Evolutionary conservation across 2,113 vertebrate genomes (phyloP).

Genomic region (Xiphophorus couchianus): DNA sequence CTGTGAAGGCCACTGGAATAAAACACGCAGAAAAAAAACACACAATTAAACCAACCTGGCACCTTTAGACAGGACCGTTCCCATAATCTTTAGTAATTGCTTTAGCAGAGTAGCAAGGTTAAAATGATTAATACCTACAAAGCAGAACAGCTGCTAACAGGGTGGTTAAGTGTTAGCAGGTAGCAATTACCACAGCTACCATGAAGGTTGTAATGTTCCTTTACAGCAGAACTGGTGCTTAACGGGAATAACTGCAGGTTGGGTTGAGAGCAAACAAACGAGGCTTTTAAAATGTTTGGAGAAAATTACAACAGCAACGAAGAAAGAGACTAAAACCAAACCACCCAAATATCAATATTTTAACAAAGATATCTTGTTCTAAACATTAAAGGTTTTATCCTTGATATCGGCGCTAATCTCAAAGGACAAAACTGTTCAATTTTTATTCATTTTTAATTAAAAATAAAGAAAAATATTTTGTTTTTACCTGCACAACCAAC

Average conservation of each 20-base stretch:
- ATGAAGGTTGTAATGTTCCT: neutral
- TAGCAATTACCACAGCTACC: neutral
- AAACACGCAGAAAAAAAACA: no score
- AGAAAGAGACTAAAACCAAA: no score
- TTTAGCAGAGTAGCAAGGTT: neutral
- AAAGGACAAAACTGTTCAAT: no score
- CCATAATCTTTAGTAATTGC: neutral
- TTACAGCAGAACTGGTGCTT: neutral
- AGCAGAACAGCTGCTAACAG: neutral
- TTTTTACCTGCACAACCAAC: no score
- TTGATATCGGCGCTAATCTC: no score
- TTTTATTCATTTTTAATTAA: no score
- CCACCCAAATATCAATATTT: no score
- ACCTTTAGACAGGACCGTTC: neutral
- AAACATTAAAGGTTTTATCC: no score
- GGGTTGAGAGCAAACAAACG: neutral
- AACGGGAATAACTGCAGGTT: neutral
- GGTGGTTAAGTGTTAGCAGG: neutral
- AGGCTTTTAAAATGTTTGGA: neutral
- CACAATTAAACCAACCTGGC: no score
- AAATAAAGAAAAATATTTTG: no score
- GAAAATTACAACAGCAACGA: neutral
- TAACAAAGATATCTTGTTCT: no score
- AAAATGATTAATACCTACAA: neutral
- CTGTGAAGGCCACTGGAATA: no score